These are phyloP conservation scores for Malurus melanocephalus DNA, from an alignment of 2,113 vertebrate genomes.

Conservation along the genomic window DNA sequence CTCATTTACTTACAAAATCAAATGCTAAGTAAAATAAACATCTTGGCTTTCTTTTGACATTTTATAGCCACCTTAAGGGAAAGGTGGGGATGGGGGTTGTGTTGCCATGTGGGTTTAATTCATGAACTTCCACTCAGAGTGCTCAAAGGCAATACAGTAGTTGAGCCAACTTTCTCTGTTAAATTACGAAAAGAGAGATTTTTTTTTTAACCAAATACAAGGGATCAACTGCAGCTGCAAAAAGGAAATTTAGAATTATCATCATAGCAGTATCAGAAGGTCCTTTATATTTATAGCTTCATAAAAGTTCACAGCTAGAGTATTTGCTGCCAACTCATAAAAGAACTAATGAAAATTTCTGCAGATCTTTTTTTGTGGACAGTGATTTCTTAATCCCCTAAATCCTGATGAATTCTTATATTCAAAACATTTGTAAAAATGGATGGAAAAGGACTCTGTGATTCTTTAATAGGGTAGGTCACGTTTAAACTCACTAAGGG, in stretches of 20 bases:
- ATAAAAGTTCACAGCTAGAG: constrained; percentile 77
- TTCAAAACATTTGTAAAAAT: constrained; percentile 62
- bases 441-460: constrained; percentile 21
- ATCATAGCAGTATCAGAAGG: constrained; percentile 77
- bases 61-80: constrained; percentile 74
- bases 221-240: constrained; percentile 77
- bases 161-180: constrained; percentile 71
- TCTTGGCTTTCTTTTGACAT: constrained; percentile 69
- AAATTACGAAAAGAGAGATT: constrained; percentile 54
- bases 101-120: constrained; percentile 79
- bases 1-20: constrained; percentile 73
- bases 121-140: constrained; percentile 65
- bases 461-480: constrained; percentile 22
- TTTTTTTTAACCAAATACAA: constrained; percentile 65
- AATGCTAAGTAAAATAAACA: constrained; percentile 77
- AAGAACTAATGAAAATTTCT: constrained; percentile 77
- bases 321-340: constrained; percentile 76
- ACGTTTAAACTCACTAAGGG: constrained; percentile 18
- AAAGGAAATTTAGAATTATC: constrained; percentile 84
- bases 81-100: constrained; percentile 61
- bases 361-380: constrained; percentile 57
- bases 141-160: constrained; percentile 71
- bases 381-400: constrained; percentile 71
- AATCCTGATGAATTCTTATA: constrained; percentile 71
- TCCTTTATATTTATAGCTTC: constrained; percentile 79